Evolutionary conservation across 2,888 invertebrate genomes (phyloP).

Genomic region (Nymphalis c-album): DNA sequence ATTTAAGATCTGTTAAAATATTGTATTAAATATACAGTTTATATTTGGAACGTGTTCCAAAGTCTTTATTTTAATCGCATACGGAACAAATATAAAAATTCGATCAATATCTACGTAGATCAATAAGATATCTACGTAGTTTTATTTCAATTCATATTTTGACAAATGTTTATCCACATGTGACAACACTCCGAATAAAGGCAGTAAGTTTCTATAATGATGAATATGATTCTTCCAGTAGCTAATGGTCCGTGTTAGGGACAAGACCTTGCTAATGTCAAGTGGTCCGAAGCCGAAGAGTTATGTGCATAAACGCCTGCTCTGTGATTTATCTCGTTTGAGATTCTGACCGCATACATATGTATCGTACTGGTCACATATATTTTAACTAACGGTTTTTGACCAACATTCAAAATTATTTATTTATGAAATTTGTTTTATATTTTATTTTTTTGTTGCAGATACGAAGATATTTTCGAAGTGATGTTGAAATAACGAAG

Average conservation of each 20-base stretch:
- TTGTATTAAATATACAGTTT: no score
- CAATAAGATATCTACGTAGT: no score
- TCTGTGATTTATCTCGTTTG: constrained; percentile 70
- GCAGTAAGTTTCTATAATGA: background rate
- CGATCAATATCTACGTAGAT: no score
- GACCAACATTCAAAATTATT: constrained; percentile 49
- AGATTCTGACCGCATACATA: constrained; percentile 63
- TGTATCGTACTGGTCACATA: constrained; percentile 51
- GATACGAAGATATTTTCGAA: background rate
- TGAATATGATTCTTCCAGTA: constrained; percentile 22
- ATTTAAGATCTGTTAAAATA: no score
- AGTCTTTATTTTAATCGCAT: no score
- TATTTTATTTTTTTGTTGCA: background rate
- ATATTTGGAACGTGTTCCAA: no score
- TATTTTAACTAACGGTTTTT: constrained; percentile 58
- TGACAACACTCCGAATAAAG: background rate
- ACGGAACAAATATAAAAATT: no score
- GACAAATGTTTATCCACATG: no score
- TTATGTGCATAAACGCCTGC: constrained; percentile 72
- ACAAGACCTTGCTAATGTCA: constrained; percentile 71
- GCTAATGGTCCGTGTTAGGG: constrained; percentile 37
- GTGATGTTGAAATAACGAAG: no score
- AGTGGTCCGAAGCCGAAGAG: constrained; percentile 69
- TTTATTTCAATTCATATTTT: no score
- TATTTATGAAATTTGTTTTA: constrained; percentile 50